Conservation (phyloP, 2,888 invertebrate species). For the Poecilobothrus nobilitatus region DNA sequence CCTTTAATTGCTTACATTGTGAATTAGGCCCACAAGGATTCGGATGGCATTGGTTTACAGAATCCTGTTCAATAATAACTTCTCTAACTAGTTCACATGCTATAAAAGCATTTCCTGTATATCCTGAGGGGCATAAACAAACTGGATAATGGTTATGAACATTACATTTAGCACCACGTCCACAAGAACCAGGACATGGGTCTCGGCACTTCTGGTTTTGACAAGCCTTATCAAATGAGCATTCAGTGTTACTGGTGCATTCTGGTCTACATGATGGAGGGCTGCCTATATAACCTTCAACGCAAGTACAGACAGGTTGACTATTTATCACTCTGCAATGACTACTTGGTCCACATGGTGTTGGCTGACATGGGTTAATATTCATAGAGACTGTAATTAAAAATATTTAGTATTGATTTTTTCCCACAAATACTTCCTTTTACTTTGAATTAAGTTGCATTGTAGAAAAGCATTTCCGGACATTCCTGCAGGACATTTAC, state of each 20-base stretch:
- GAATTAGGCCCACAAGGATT: slow-evolving; percentile 76
- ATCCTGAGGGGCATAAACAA: slow-evolving; percentile 60
- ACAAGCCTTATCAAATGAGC: slow-evolving; percentile 63
- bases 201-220: slow-evolving; percentile 70
- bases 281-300: slow-evolving; percentile 60
- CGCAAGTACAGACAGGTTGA: slow-evolving; percentile 64
- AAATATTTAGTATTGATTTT: background rate
- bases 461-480: slow-evolving; percentile 64
- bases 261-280: slow-evolving; percentile 73
- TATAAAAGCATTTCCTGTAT: slow-evolving; percentile 68
- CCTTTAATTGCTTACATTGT: slow-evolving; percentile 58
- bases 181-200: slow-evolving; percentile 78
- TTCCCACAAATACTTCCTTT: slow-evolving; percentile 3
- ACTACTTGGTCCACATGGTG: slow-evolving; percentile 72
- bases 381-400: slow-evolving; percentile 38
- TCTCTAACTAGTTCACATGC: slow-evolving; percentile 54
- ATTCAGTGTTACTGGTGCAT: slow-evolving; percentile 66
- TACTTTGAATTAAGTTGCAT: slow-evolving; percentile 47
- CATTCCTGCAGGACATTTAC: slow-evolving; percentile 57
- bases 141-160: slow-evolving; percentile 74
- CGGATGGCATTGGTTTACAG: slow-evolving; percentile 62
- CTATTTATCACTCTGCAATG: slow-evolving; percentile 65
- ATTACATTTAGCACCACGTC: slow-evolving; percentile 62
- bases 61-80: slow-evolving; percentile 42
- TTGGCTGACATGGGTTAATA: slow-evolving; percentile 56